A percentile compares a stretch with the other conserved stretches of the same genome.
Conservation (phyloP, 2,797 vertebrate genomes). For the Tangara arthus region DNA sequence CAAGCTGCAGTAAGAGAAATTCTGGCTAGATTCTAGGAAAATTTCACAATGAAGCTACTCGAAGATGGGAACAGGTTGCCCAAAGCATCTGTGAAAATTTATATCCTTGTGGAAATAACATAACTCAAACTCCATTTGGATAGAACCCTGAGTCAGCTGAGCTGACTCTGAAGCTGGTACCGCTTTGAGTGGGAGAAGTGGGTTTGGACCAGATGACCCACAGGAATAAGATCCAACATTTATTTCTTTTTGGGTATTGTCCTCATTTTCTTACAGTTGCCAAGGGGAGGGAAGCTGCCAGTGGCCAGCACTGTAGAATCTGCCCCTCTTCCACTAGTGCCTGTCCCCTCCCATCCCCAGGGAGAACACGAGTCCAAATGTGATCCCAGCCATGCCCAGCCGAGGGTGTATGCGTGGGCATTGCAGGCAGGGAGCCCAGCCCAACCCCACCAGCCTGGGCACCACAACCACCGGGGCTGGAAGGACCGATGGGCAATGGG, state of each 20-base stretch:
- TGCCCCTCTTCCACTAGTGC: neutral
- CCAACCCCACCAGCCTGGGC: rapidly evolving
- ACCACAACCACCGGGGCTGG: rapidly evolving
- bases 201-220: neutral
- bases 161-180: neutral
- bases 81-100: neutral
- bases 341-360: neutral
- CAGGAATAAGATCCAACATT: neutral
- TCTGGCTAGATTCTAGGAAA: neutral
- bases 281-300: too few species aligned
- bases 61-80: neutral
- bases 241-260: neutral
- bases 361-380: rapidly evolving
- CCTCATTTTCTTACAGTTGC: too few species aligned
- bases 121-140: neutral
- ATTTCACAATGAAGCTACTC: neutral
- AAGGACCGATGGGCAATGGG: neutral
- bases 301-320: rapidly evolving
- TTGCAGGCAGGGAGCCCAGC: rapidly evolving
- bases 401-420: rapidly evolving
- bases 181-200: neutral
- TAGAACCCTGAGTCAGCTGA: neutral
- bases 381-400: rapidly evolving
- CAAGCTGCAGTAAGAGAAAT: neutral
- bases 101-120: neutral